Evolutionary conservation across 2,797 vertebrate genomes (phyloP).

Genomic region (Muscicapa comitata): DNA sequence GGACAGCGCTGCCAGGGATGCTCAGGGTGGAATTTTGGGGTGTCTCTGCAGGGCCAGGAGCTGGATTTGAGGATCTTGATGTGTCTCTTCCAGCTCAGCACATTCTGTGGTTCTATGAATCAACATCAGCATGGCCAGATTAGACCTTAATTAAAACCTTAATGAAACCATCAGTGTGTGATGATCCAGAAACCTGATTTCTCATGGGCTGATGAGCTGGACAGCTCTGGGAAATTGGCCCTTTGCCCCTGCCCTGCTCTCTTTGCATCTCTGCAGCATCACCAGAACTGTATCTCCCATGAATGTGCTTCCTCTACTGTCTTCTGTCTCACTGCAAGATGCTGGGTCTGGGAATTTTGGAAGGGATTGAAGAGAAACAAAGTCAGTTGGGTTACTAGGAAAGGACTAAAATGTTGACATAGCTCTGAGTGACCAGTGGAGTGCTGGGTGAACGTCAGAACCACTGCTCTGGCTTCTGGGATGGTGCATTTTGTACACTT

Average conservation of each 20-base stretch:
- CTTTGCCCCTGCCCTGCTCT: background rate
- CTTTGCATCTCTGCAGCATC: background rate
- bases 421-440: background rate
- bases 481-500: background rate
- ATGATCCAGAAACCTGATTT: background rate
- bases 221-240: background rate
- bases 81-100: background rate
- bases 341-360: background rate
- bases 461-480: background rate
- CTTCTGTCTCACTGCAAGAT: background rate
- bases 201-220: background rate
- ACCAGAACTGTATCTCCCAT: background rate
- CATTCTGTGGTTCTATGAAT: background rate
- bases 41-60: rapidly evolving
- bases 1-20: background rate
- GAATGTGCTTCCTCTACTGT: rapidly evolving
- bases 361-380: background rate
- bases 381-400: background rate
- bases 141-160: background rate
- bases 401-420: background rate
- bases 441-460: background rate
- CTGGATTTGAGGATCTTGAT: background rate
- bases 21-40: background rate
- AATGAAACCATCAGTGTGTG: background rate
- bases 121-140: background rate